Evolutionary conservation across 2,797 vertebrate genomes (phyloP), one percentile per base, ranked within the genome.

Genomic region (Toxotes lorentzi): DNA sequence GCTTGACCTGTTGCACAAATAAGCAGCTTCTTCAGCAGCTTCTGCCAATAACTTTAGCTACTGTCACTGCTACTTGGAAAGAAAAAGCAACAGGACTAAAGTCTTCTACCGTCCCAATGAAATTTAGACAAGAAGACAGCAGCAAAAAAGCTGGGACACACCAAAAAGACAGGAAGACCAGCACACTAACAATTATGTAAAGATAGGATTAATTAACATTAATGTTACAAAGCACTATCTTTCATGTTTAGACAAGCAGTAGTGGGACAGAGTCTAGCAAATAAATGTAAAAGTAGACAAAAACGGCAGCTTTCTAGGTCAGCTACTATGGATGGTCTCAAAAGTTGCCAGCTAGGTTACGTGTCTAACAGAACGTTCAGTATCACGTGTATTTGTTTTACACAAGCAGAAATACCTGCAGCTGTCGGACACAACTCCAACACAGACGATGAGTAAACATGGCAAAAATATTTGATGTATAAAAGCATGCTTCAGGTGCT

Each of bases 111-210:
- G 7, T 73, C 13, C 27, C 10, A 4, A 3, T 45, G 32, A 58
- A 70, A 60, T 24, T 16, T 23, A 27, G 45, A 41, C 48, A 60
- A 45, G 12, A 23, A 30, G 4, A 62, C 4, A 30, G 17, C 13
- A 68, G 32, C n/a, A 38, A 43, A 74, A 40, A 40, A 61, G 19
- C 40, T 23, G 13, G 24, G n/a, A 41, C 19, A n/a, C 43, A 71
- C n/a, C n/a, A 51, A 12, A n/a, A 57, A 47, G 35, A 62, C 13
- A 60, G 27, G 10, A 12, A 16, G 35, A 16, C 7, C 32, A 40
- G 34, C 19, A 48, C 7, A 16, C 48, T 58, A 35, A 51, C 56
- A 27, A 27, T 27, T 27, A 5, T 2, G 9, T 35, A 56, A 34
- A 32, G 1, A 21, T 11, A n/a, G 8, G 1, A 3, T 24, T n/a